Conservation (phyloP, 35 echinoderm and acorn worm genomes). For the Lytechinus pictus region DNA sequence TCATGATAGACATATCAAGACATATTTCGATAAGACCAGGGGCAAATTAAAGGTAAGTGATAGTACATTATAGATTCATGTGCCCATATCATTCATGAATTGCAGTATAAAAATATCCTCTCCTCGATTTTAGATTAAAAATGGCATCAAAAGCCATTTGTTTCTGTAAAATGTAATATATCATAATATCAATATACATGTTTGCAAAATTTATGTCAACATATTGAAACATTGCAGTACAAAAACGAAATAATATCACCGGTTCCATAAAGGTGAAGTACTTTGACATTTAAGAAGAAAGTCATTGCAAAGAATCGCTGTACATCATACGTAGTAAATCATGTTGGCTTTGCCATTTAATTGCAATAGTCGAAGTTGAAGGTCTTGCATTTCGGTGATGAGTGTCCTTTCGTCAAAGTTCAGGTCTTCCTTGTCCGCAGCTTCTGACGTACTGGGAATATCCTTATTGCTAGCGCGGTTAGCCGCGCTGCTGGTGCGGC, state of each 20-base stretch:
- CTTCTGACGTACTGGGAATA: conserved; percentile 37
- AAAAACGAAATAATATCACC: neutral
- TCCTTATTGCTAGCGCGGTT: neutral
- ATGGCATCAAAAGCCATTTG: neutral
- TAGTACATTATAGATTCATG: neutral
- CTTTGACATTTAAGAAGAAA: neutral
- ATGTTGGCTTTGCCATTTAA: conserved; percentile 88
- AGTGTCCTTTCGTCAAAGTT: conserved; percentile 58
- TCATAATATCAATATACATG: neutral
- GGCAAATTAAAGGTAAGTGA: too few species aligned
- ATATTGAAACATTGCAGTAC: neutral
- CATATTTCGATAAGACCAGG: too few species aligned
- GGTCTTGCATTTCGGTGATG: conserved; percentile 82
- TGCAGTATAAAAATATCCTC: conserved; percentile 9
- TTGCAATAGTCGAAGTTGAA: conserved; percentile 80
- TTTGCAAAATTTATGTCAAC: neutral
- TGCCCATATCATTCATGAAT: neutral
- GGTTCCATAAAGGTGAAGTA: neutral
- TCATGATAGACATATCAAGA: too few species aligned
- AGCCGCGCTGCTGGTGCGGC: neutral
- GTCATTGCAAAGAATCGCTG: neutral
- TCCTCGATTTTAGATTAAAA: neutral
- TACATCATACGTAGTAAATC: conserved; percentile 89
- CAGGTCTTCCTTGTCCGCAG: conserved; percentile 36
- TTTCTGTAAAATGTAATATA: neutral